Evolutionary conservation across 2,888 invertebrate genomes (phyloP), one percentile per base, ranked within the genome.

Genomic region (Gymnocheta viridis): DNA sequence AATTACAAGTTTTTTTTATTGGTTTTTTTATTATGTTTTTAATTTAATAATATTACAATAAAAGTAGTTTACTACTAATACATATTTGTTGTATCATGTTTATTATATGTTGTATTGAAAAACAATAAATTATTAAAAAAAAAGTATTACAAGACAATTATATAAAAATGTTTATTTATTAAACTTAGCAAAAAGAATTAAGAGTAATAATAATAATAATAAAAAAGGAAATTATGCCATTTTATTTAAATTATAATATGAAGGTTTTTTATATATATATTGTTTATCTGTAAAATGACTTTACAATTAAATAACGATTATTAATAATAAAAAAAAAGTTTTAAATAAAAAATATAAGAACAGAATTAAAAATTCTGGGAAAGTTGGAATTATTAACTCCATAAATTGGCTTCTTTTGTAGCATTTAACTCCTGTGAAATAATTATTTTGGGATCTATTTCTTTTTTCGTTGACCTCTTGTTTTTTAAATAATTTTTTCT

Each of bases 281-380:
- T 78, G 47, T 84, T 84, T 51, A 81, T 76, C 44, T 77, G 73
- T 77, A 58, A 60, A 60, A 73, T 67, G 66, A 79, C 56, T 69
- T 77, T 78, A 84, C 77, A 84, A 84, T 84, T 84, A 84, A 84
- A 81, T 84, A 84, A 84, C 84, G 84, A 84, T 81, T 64, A 78
- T 67, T 69, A 60, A 62, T 77, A 77, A 77, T 80, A 80, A 80
- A 58, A 73, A 66, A 54, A 51, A 44, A 54, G 67, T 66, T 27
- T 56, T 56, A 56, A 32, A 32, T 41, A 72, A 67, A 69, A 51
- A 78, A 64, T 62, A 64, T 54, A 73, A 69, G 54, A 69, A 47
- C 56, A 64, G 27, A 64, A 67, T 47, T 44, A 32, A 56, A 76
- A 49, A 49, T 47, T 58, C 38, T 49, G 58, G 19, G 19, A 64